Evolutionary conservation across 2,797 vertebrate species (phyloP).

Genomic region (Poliocrania exsul): DNA sequence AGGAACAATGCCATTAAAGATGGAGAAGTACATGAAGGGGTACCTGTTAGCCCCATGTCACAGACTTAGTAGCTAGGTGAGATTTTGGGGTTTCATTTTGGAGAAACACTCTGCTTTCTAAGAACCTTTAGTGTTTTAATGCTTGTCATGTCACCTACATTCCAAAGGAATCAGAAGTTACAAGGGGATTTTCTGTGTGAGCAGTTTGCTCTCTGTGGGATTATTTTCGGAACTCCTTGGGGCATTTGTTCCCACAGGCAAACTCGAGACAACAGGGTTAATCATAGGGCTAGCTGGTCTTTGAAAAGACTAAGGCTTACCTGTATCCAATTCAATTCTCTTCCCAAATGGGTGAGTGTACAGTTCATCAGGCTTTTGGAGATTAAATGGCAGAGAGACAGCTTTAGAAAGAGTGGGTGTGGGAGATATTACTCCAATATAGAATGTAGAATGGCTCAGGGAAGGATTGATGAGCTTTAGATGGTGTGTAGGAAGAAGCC

Average conservation of each 20-base stretch:
- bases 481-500: conserved; percentile 2
- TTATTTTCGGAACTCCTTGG: neutral
- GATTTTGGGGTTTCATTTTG: neutral
- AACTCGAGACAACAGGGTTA: neutral
- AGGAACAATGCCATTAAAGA: neutral
- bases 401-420: neutral
- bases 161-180: neutral
- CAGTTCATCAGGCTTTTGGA: neutral
- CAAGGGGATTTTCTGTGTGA: neutral
- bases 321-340: neutral
- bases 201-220: neutral
- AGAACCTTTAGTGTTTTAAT: neutral
- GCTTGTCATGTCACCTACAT: neutral
- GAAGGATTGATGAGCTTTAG: conserved; percentile 36
- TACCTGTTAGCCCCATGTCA: neutral
- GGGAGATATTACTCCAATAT: neutral
- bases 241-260: neutral
- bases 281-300: neutral
- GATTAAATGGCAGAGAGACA: conserved; percentile 6
- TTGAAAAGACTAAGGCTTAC: neutral
- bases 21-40: neutral
- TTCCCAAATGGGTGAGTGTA: neutral
- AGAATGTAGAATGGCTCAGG: neutral
- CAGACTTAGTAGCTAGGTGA: neutral
- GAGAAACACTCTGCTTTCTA: neutral